Evolutionary conservation across 2,797 vertebrate genomes (phyloP), one percentile per base, ranked within the genome.

Genomic region (Crax fasciolata): DNA sequence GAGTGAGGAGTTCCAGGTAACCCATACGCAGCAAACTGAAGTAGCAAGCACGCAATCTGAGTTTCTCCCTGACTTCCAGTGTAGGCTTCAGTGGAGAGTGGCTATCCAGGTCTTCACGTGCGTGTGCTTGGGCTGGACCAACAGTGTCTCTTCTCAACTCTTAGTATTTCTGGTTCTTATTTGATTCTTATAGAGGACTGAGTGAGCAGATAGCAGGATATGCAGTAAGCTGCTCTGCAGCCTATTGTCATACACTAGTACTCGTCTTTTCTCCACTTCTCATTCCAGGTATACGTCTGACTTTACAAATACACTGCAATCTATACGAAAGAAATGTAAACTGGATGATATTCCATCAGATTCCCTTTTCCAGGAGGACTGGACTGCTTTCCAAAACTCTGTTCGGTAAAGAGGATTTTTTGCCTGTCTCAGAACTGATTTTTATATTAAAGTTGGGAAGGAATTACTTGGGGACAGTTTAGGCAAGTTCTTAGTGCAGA

Each of bases 331-430:
- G 98, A 99, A 99, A 67, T 99, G 98, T 88, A 98, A 97, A 62
- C 97, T 99, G 90, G 99, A 99, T 68, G 99, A 99, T n/a, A 96
- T 97, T 6, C 95, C 98, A 4, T 97, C 97, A 49, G 98, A 98
- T 25, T 97, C 98, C 9, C 97, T 96, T n/a, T 99, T 99, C 96
- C 99, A 99, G 76, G 99, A 99, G 94, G 99, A 99, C 95, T 99
- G 99, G 99, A 98, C 99, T 0, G 98, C 99, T 18, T 99, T 99
- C 95, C 99, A 99, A 93, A 99, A 98, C 96, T 99, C 98, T 21
- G 95, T 99, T 92, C 98, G 99, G 99, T 99, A 94, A 97, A 55
- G 18, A 24, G 18, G 72, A 5, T 9, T 57, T 81, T 79, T 28
- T 32, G 6, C 46, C n/a, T 4, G 6, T 17, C 77, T 81, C 16